Evolutionary conservation across 2,113 vertebrate genomes (phyloP), one percentile per base, ranked within the genome.

Genomic region (Nerophis lumbriciformis): DNA sequence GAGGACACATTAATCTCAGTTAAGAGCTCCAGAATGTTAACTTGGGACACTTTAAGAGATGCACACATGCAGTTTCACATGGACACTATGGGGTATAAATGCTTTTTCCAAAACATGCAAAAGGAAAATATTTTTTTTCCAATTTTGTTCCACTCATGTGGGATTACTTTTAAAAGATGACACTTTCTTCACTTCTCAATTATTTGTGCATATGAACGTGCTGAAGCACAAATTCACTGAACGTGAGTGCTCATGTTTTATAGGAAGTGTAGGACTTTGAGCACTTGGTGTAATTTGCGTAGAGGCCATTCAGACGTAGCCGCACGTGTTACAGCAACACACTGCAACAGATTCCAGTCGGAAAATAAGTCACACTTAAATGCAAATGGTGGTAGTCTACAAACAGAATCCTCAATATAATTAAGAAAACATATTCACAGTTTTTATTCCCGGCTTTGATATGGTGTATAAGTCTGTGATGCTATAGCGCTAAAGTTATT

Each of bases 1-100:
- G 79, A 79, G 68, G 67, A 59, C 58, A 16, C 71, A 63, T 76
- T 89, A 85, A 90, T 90, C 83, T 83, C 76, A 83, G 66, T 85
- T 83, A 83, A 86, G 83, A 85, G 76, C 73, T 63, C 73, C 66
- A 12, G 48, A 63, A 79, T 73, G 78, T 85, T 83, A 77, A 76
- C 66, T 64, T 6, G 7, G 56, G 71, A 62, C 53, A 48, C 69
- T 71, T 67, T 68, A 47, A 69, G 53, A 72, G 61, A 55, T 16
- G 7, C 63, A 50, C n/a, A 50, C 64, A 28, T 52, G 49, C 36
- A 60, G 3, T 49, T 59, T 37, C 39, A 13, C 6, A 38, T 8
- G 35, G 36, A 55, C 36, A 65, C 48, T 14, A 19, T 48, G 12
- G n/a, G 48, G 19, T 5, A 69, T 6, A 59, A 50, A 68, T 35